A percentile compares a stretch with the other conserved stretches of the same genome.
Evolutionary conservation across 2,888 invertebrate species (phyloP).

Genomic region (Orthosia cruda): DNA sequence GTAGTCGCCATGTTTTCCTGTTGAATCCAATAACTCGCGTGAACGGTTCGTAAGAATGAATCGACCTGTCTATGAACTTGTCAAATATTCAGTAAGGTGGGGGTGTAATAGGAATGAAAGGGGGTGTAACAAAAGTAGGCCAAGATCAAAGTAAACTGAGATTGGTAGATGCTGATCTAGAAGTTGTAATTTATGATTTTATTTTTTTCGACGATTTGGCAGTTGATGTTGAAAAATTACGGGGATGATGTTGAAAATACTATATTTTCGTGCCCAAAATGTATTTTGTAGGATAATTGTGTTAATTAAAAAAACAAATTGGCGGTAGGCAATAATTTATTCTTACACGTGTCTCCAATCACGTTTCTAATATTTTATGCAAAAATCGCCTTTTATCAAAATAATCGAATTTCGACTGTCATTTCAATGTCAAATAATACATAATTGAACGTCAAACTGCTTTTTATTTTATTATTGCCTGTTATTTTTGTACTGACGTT

Average conservation of each 20-base stretch:
- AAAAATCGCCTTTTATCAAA: neutral
- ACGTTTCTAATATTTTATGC: neutral
- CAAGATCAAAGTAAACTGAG: slow-evolving; percentile 50
- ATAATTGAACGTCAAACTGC: neutral
- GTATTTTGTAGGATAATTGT: neutral
- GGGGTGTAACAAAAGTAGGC: slow-evolving; percentile 45
- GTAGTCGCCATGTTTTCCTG: slow-evolving; percentile 68
- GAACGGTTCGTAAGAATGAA: slow-evolving; percentile 71
- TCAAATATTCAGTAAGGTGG: slow-evolving; percentile 70
- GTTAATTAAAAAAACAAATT: neutral
- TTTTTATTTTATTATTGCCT: neutral
- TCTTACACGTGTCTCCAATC: neutral
- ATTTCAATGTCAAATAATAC: slow-evolving; percentile 12
- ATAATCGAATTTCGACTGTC: slow-evolving; percentile 13
- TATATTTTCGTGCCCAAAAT: neutral
- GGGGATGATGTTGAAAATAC: neutral
- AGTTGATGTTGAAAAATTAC: neutral
- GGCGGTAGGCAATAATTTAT: neutral
- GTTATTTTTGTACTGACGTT: slow-evolving; percentile 16
- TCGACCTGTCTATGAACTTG: slow-evolving; percentile 68
- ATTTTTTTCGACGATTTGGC: slow-evolving; percentile 14
- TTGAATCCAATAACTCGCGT: slow-evolving; percentile 75
- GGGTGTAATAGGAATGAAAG: neutral
- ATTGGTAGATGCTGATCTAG: slow-evolving; percentile 33
- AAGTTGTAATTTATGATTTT: slow-evolving; percentile 50